Evolutionary conservation across 2,888 invertebrate species (phyloP).

Genomic region (Bellardia bayeri): DNA sequence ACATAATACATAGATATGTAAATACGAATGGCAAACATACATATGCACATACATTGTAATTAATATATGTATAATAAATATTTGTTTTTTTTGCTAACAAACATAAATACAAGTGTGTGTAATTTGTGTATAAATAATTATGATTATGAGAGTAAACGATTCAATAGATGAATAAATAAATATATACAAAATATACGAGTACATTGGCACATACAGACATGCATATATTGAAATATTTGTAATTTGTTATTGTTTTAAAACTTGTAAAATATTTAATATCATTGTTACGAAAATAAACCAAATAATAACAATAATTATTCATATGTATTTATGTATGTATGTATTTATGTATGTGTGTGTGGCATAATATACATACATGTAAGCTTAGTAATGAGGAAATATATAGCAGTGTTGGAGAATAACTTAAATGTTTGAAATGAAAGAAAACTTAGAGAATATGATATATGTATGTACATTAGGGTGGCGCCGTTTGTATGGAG

Average conservation of each 20-base stretch:
- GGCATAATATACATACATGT: too few species aligned
- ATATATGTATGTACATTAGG: too few species aligned
- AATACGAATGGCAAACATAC: slow-evolving; percentile 18
- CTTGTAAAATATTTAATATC: slow-evolving; percentile 36
- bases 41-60: slow-evolving; percentile 35
- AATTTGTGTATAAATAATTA: not conserved
- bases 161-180: slow-evolving; percentile 5
- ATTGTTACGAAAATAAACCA: slow-evolving; percentile 44
- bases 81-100: slow-evolving; percentile 45
- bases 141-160: slow-evolving; percentile 18
- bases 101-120: not conserved
- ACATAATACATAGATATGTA: not conserved
- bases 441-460: too few species aligned
- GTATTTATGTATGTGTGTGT: too few species aligned
- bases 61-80: slow-evolving; percentile 45
- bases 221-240: slow-evolving; percentile 34
- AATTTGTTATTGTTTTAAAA: slow-evolving; percentile 35
- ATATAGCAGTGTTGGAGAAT: too few species aligned
- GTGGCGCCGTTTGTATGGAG: too few species aligned
- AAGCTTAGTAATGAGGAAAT: too few species aligned
- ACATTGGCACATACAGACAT: too few species aligned
- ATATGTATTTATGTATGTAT: too few species aligned
- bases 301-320: not conserved
- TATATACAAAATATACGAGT: too few species aligned
- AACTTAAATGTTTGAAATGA: too few species aligned